Evolutionary conservation across 2,888 invertebrate species (phyloP).

Genomic region (Cenopis cana): DNA sequence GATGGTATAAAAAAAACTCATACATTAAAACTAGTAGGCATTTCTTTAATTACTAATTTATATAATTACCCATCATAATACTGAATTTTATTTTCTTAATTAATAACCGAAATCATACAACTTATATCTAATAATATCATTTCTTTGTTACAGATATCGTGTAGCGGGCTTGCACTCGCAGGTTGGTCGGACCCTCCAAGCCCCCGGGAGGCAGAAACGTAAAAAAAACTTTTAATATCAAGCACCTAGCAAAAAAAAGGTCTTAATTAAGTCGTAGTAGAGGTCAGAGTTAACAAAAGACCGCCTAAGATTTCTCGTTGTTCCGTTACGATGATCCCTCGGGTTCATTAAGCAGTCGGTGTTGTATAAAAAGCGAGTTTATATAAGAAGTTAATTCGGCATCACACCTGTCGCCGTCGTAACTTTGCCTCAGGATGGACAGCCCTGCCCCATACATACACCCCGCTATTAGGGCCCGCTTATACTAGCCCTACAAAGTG

Average conservation of each 20-base stretch:
- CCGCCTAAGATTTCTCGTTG: conserved; percentile 62
- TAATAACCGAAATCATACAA: neutral
- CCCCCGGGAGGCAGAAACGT: conserved; percentile 51
- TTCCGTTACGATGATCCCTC: conserved; percentile 76
- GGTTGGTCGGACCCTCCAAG: conserved; percentile 61
- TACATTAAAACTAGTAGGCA: too few species aligned
- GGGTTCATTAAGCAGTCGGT: conserved; percentile 77
- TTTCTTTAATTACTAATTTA: too few species aligned
- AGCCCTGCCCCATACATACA: conserved; percentile 64
- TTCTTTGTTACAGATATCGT: conserved; percentile 66
- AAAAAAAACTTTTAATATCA: conserved; percentile 56
- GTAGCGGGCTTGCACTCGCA: conserved; percentile 57
- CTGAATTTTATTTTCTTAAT: neutral
- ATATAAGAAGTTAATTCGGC: conserved; percentile 83
- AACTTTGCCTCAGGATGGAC: conserved; percentile 78
- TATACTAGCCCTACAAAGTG: conserved; percentile 17
- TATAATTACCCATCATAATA: too few species aligned
- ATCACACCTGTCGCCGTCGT: conserved; percentile 83
- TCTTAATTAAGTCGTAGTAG: conserved; percentile 65
- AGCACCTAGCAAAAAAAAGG: conserved; percentile 57
- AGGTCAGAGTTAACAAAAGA: conserved; percentile 67
- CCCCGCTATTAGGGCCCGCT: conserved; percentile 62
- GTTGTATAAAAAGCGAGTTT: conserved; percentile 80
- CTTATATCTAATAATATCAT: conserved; percentile 36
- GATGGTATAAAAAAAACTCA: too few species aligned